Percentiles rank a stretch among this genome's conserved stretches.
Evolutionary conservation across 1,140 invertebrate genomes (phyloP).

Genomic region (Whitmania pigra): DNA sequence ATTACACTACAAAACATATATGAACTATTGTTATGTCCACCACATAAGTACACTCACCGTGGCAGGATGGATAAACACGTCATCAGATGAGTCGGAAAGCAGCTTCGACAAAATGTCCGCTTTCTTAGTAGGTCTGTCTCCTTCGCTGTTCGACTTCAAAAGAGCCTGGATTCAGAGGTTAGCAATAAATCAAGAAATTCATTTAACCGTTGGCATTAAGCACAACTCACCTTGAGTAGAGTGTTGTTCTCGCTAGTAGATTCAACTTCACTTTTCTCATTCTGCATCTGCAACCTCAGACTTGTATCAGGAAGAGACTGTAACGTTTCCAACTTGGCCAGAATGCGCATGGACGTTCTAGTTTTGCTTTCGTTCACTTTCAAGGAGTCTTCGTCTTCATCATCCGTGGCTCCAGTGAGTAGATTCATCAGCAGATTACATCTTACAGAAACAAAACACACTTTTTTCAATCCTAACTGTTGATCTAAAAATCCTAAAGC

Average conservation of each 20-base stretch:
- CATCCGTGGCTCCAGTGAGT: background rate
- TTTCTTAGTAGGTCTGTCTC: background rate
- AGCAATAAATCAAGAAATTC: background rate
- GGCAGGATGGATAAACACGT: background rate
- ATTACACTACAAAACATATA: too few relatives aligned
- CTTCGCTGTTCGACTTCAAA: background rate
- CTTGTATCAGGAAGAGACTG: constrained; percentile 1
- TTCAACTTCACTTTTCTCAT: background rate
- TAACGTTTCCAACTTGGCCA: background rate
- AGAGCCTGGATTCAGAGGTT: background rate
- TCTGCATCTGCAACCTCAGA: background rate
- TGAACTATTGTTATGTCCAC: too few relatives aligned
- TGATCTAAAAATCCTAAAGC: too few relatives aligned
- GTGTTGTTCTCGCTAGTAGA: constrained; percentile 5
- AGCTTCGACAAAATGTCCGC: constrained; percentile 1
- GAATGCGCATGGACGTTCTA: background rate
- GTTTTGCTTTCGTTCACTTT: background rate
- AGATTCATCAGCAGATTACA: constrained; percentile 9
- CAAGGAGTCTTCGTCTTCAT: constrained; percentile 11
- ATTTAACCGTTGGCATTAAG: background rate
- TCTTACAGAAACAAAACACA: background rate
- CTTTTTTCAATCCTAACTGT: too few relatives aligned
- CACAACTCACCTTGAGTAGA: background rate
- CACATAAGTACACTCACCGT: too few relatives aligned
- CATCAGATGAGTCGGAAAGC: background rate